These are phyloP conservation scores for Aphelenchoides besseyi DNA, from an alignment of 1,140 invertebrate genomes.

Conservation along the genomic window DNA sequence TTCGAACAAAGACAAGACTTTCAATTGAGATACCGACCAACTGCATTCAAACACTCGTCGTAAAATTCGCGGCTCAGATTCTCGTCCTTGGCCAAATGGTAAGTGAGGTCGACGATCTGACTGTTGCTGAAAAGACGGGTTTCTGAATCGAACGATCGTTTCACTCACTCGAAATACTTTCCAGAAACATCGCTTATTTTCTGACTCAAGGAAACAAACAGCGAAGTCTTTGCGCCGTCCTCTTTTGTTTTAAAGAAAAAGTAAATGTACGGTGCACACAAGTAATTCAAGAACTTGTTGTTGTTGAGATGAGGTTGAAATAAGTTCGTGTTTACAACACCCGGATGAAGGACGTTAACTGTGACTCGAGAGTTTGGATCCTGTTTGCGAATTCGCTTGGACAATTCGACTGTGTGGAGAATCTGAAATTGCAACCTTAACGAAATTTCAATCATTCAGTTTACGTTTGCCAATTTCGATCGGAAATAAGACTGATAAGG, in stretches of 20 bases:
- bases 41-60: background rate
- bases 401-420: conserved; percentile 34
- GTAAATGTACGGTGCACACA: conserved; percentile 74
- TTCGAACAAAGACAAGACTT: background rate
- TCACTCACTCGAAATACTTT: conserved; percentile 26
- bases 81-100: background rate
- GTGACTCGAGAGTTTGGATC: conserved; percentile 69
- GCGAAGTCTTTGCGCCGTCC: conserved; percentile 73
- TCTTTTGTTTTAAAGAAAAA: conserved; percentile 73
- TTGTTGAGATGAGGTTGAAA: conserved; percentile 74
- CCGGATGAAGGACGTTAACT: conserved; percentile 80
- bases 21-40: background rate
- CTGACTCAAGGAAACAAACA: conserved; percentile 73
- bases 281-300: conserved; percentile 64
- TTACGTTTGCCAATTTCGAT: conserved; percentile 15
- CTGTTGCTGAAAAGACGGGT: background rate
- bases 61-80: background rate
- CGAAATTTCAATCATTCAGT: background rate
- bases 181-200: conserved; percentile 41
- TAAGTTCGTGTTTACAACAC: conserved; percentile 75
- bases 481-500: background rate
- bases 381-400: background rate
- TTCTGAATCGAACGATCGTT: background rate
- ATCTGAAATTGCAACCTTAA: conserved; percentile 9
- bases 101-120: background rate